Evolutionary conservation across 30 jellyfish, hydroid and myxozoan genomes (phyloP).

Genomic region (Aurelia aurita complex sp. Pacific): DNA sequence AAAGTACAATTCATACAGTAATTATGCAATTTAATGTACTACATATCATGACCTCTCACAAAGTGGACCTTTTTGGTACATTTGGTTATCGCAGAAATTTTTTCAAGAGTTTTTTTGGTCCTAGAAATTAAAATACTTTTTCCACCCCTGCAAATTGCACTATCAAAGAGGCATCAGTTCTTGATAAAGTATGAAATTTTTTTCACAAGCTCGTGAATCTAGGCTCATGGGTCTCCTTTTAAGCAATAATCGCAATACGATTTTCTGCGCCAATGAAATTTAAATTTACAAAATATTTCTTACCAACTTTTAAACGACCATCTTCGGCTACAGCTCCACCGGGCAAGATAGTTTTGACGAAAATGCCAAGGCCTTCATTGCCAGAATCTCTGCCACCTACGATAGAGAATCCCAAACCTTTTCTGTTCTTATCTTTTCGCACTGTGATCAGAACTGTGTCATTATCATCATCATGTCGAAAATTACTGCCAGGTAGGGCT

Average conservation of each 20-base stretch:
- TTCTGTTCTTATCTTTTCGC: constrained; percentile 66
- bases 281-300: background rate
- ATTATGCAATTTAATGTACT: no score
- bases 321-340: constrained; percentile 92
- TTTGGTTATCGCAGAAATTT: no score
- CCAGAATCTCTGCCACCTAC: constrained; percentile 90
- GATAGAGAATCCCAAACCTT: constrained; percentile 89
- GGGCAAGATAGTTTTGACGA: constrained; percentile 74
- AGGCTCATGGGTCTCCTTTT: background rate
- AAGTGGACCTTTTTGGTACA: no score
- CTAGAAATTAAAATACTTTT: no score
- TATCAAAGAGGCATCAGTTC: no score
- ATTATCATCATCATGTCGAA: background rate
- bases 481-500: background rate
- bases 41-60: no score
- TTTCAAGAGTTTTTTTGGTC: no score
- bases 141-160: no score
- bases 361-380: constrained; percentile 49
- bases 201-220: no score
- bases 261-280: background rate
- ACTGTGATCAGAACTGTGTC: constrained; percentile 19
- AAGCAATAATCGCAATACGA: background rate
- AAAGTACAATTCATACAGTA: no score
- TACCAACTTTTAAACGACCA: constrained; percentile 87
- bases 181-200: no score